phyloP scores from a whole-genome alignment of 2,888 invertebrate genomes.

The Eledona agricola region DNA sequence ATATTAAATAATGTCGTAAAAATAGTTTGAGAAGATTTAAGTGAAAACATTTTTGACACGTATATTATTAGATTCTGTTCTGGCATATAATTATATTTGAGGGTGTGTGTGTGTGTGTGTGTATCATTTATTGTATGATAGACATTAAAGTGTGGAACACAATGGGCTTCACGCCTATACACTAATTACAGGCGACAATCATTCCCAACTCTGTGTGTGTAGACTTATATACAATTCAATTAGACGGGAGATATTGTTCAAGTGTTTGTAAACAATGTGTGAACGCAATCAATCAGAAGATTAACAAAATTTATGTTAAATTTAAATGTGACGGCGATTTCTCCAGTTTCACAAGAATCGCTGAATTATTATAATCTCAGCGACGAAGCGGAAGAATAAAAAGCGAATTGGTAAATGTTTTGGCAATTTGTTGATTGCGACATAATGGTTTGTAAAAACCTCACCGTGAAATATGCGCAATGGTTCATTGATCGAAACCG shows the following conservation, averaged over 20 bases:
- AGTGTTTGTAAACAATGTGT: slow-evolving; percentile 30
- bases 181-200: slow-evolving; percentile 38
- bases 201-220: slow-evolving; percentile 28
- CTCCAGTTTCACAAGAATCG: no score
- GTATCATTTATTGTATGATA: slow-evolving; percentile 36
- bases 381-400: no score
- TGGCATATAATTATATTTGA: slow-evolving; percentile 31
- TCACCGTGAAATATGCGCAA: no score
- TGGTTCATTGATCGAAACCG: no score
- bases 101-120: slow-evolving; percentile 34
- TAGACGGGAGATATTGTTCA: slow-evolving; percentile 34
- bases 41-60: slow-evolving; percentile 30
- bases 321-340: no score
- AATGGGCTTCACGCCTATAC: slow-evolving; percentile 36
- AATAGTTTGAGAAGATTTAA: slow-evolving; percentile 16
- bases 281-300: slow-evolving; percentile 19
- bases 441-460: no score
- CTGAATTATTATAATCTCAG: no score
- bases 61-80: slow-evolving; percentile 24
- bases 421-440: no score
- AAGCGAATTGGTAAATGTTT: no score
- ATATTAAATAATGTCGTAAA: slow-evolving; percentile 15
- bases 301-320: not conserved
- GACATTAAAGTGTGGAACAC: slow-evolving; percentile 34
- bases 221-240: slow-evolving; percentile 37